A percentile compares a stretch with the other conserved stretches of the same genome.
Conservation (phyloP, 2,888 invertebrate species). For the Oscheius sp. region DNA sequence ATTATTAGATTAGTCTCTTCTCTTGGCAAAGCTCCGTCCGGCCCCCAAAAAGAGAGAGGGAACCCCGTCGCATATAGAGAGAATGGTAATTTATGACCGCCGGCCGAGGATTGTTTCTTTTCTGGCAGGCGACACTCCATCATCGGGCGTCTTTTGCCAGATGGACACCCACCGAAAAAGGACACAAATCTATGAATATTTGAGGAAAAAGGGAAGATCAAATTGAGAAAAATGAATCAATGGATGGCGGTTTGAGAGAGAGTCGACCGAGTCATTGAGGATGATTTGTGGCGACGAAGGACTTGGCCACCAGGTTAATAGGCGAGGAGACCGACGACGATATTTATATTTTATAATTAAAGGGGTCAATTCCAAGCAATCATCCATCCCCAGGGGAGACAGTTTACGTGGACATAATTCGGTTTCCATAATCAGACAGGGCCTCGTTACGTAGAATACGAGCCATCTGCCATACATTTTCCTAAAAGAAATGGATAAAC, state of each 20-base stretch:
- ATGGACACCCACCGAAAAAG: constrained; percentile 13
- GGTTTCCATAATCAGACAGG: constrained; percentile 40
- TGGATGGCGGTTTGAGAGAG: neutral
- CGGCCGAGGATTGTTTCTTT: constrained; percentile 18
- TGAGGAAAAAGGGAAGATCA: neutral
- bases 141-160: constrained; percentile 30
- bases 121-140: constrained; percentile 22
- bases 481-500: too few species aligned
- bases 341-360: constrained; percentile 16
- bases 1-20: constrained; percentile 30
- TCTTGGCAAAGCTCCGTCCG: too few species aligned
- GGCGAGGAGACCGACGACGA: neutral
- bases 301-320: neutral
- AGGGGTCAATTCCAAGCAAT: constrained; percentile 27
- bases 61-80: too few species aligned
- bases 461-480: constrained; percentile 35
- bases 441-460: constrained; percentile 27
- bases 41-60: neutral
- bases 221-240: constrained; percentile 13
- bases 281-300: constrained; percentile 20
- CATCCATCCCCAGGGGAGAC: constrained; percentile 28
- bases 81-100: constrained; percentile 33
- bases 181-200: neutral
- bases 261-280: constrained; percentile 17
- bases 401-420: constrained; percentile 39